Conservation (phyloP, 2,888 invertebrate genomes). For the Apoda limacodes region DNA sequence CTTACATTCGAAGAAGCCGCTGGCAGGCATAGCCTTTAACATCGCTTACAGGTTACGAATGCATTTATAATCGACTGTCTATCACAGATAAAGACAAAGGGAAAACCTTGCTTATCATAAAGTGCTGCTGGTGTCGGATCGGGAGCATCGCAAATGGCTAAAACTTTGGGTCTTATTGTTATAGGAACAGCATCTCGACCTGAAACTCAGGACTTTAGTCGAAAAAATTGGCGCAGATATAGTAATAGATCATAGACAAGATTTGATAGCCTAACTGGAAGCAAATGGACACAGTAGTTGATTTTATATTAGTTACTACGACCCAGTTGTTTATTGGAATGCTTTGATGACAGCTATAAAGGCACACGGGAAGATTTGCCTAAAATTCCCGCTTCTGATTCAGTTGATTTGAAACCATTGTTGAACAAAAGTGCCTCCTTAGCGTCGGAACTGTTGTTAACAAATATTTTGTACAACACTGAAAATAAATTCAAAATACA, state of each 20-base stretch:
- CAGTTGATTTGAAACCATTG: slow-evolving; percentile 37
- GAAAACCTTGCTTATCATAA: slow-evolving; percentile 46
- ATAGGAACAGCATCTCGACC: slow-evolving; percentile 53
- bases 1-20: slow-evolving; percentile 53
- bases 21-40: slow-evolving; percentile 53
- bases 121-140: slow-evolving; percentile 58
- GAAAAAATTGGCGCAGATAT: slow-evolving; percentile 38
- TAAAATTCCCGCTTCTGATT: slow-evolving; percentile 45
- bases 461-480: slow-evolving; percentile 48
- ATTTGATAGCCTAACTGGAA: slow-evolving; percentile 40
- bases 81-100: slow-evolving; percentile 48
- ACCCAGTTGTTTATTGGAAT: slow-evolving; percentile 55
- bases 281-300: slow-evolving; percentile 40
- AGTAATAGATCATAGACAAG: slow-evolving; percentile 43
- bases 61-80: slow-evolving; percentile 40
- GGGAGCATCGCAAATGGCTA: slow-evolving; percentile 47
- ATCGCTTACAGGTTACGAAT: slow-evolving; percentile 47
- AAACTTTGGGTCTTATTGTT: slow-evolving; percentile 43
- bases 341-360: slow-evolving; percentile 44
- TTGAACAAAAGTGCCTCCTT: slow-evolving; percentile 54
- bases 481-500: slow-evolving; percentile 42
- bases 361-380: slow-evolving; percentile 51
- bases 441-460: slow-evolving; percentile 46
- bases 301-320: slow-evolving; percentile 49
- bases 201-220: slow-evolving; percentile 38